phyloP scores from a whole-genome alignment of 2,113 vertebrate species.

The Pyrgilauda ruficollis region DNA sequence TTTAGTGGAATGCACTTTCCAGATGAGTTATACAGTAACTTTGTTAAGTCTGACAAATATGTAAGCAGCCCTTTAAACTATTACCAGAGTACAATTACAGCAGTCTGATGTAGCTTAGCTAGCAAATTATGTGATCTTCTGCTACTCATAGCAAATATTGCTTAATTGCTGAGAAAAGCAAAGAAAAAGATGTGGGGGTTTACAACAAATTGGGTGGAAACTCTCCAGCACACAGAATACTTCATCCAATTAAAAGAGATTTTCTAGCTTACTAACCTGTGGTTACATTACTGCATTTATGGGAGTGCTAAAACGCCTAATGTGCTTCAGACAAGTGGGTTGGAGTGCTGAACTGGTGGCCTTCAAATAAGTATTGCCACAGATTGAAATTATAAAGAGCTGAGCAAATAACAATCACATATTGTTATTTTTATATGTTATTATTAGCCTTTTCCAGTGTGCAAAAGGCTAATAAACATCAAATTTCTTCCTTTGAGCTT shows the following conservation, averaged over 20 bases:
- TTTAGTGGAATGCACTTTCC: background rate
- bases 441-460: background rate
- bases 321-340: background rate
- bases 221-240: background rate
- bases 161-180: background rate
- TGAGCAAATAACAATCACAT: background rate
- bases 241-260: background rate
- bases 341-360: background rate
- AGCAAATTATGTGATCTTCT: background rate
- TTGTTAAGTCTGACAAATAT: background rate
- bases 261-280: background rate
- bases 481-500: background rate
- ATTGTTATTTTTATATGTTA: background rate
- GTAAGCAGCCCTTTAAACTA: background rate
- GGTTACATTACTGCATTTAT: background rate
- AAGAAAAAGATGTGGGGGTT: background rate
- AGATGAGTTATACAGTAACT: background rate
- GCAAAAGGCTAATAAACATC: background rate
- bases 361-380: background rate
- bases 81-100: background rate
- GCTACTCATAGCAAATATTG: background rate
- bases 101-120: background rate
- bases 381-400: background rate
- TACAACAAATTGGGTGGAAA: background rate
- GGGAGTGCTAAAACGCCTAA: background rate